Conservation (phyloP, 2,113 vertebrate genomes). For the Candoia aspera region DNA sequence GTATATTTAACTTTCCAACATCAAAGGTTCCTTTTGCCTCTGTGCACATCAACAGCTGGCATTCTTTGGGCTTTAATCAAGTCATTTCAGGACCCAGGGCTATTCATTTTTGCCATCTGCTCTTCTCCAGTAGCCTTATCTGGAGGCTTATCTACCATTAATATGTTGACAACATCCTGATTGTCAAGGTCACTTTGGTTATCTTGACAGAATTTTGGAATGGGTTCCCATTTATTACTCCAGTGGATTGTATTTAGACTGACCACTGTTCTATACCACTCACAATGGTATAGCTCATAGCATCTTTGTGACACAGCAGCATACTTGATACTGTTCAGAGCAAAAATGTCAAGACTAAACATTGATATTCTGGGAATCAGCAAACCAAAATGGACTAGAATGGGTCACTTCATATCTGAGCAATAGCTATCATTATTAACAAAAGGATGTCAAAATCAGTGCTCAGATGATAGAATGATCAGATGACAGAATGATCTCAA, state of each 20-base stretch:
- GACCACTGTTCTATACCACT: not conserved
- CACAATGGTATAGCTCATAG: not conserved
- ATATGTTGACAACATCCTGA: not conserved
- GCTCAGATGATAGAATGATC: not conserved
- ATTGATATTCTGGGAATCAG: not conserved
- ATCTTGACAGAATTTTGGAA: not conserved
- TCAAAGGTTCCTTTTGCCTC: not conserved
- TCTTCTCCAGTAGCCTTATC: not conserved
- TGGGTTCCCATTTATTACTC: not conserved
- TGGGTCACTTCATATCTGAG: not conserved
- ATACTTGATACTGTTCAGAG: not conserved
- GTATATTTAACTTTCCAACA: not conserved
- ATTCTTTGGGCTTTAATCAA: not conserved
- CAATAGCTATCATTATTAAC: not conserved
- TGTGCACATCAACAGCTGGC: not conserved
- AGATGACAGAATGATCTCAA: not conserved
- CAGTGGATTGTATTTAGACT: not conserved
- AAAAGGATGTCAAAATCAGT: not conserved
- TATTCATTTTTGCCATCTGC: not conserved
- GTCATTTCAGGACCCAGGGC: not conserved
- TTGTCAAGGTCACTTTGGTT: not conserved
- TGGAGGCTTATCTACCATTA: not conserved
- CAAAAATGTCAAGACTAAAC: not conserved
- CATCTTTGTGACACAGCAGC: not conserved
- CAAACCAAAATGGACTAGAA: not conserved